These are phyloP conservation scores for Euwallacea similis DNA, from an alignment of 1,140 invertebrate species.

Conservation along the genomic window DNA sequence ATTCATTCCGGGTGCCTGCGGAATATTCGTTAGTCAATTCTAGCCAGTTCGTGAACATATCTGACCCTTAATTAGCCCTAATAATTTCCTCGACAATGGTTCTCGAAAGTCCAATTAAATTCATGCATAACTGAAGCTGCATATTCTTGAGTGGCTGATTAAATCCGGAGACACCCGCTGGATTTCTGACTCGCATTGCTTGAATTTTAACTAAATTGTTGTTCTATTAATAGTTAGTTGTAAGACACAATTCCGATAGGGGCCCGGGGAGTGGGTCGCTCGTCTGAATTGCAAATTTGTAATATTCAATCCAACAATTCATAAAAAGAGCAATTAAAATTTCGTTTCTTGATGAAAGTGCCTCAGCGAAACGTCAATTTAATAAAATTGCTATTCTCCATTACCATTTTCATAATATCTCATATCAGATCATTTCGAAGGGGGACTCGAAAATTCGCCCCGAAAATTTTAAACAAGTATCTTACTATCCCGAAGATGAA, in stretches of 20 bases:
- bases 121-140: conserved; percentile 29
- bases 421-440: conserved; percentile 27
- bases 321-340: conserved; percentile 31
- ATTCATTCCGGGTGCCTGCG: conserved; percentile 9
- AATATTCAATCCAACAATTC: conserved; percentile 10
- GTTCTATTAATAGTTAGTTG: background rate
- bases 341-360: conserved; percentile 24
- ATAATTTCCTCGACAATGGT: conserved; percentile 28
- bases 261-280: background rate
- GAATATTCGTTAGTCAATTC: conserved; percentile 21
- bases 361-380: conserved; percentile 25
- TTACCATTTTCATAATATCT: conserved; percentile 29
- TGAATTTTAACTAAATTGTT: conserved; percentile 1
- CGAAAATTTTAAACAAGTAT: conserved; percentile 31
- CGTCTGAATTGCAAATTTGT: background rate
- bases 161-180: conserved; percentile 18
- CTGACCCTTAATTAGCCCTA: conserved; percentile 28
- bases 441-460: conserved; percentile 14
- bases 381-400: conserved; percentile 28
- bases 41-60: conserved; percentile 21
- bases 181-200: conserved; percentile 19
- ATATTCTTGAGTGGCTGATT: conserved; percentile 25
- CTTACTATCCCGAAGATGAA: conserved; percentile 27
- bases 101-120: conserved; percentile 32
- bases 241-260: no score